A percentile compares a stretch with the other conserved stretches of the same genome.
These are phyloP conservation scores for Melanostigma gelatinosum DNA, from an alignment of 2,113 vertebrate species.

Conservation along the genomic window DNA sequence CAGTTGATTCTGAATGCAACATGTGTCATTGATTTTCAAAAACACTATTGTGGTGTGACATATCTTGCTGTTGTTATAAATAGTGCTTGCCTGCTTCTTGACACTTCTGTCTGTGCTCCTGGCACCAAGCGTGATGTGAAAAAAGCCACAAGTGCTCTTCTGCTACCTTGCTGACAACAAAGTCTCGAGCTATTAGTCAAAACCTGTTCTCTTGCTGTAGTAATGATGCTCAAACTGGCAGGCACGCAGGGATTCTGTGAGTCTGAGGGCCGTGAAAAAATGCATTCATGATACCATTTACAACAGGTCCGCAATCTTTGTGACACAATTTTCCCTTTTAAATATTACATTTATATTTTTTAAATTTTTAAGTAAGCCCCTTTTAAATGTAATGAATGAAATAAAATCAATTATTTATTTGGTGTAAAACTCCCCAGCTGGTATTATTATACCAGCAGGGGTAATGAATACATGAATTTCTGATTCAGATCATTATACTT, in stretches of 20 bases:
- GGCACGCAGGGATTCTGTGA: conserved; percentile 16
- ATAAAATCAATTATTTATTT: neutral
- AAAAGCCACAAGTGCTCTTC: conserved; percentile 37
- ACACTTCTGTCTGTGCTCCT: conserved; percentile 30
- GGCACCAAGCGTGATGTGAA: conserved; percentile 34
- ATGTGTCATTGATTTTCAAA: conserved; percentile 37
- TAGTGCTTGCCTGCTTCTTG: conserved; percentile 15
- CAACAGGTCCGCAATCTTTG: neutral
- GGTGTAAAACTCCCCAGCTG: conserved; percentile 1
- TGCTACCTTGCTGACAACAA: conserved; percentile 38
- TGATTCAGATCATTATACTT: conserved; percentile 1
- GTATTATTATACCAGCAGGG: conserved; percentile 1
- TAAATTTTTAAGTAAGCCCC: neutral
- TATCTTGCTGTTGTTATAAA: conserved; percentile 38
- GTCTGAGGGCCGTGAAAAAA: neutral
- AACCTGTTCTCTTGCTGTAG: conserved; percentile 36
- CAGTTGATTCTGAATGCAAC: conserved; percentile 9
- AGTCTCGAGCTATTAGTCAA: conserved; percentile 46
- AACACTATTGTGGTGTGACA: conserved; percentile 12
- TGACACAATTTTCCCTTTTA: neutral
- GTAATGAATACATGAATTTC: conserved; percentile 5
- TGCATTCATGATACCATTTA: neutral
- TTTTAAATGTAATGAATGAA: neutral
- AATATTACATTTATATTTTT: neutral
- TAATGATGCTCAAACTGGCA: conserved; percentile 35